Evolutionary conservation across 2,888 invertebrate species (phyloP).

Genomic region (Synanthedon myopaeformis): DNA sequence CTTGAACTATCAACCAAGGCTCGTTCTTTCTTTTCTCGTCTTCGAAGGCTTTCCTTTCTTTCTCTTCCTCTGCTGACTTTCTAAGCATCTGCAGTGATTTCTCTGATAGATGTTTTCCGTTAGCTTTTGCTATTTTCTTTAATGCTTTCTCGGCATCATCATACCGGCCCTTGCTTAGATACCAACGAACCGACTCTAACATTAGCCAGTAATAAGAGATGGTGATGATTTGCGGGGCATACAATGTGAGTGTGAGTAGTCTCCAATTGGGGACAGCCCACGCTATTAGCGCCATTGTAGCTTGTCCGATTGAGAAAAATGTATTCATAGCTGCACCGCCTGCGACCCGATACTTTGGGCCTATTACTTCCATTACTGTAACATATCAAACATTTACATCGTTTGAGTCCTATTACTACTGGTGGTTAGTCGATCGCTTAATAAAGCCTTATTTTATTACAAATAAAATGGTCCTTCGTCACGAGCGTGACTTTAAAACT

Average conservation of each 20-base stretch:
- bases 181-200: constrained; percentile 81
- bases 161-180: constrained; percentile 75
- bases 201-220: constrained; percentile 75
- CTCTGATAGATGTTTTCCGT: constrained; percentile 47
- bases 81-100: constrained; percentile 29
- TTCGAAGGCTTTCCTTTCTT: constrained; percentile 17
- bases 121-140: constrained; percentile 71
- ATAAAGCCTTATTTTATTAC: no score
- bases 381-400: constrained; percentile 2
- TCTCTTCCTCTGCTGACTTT: constrained; percentile 25
- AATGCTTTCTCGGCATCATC: constrained; percentile 74
- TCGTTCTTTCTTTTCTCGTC: constrained; percentile 18
- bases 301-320: constrained; percentile 78
- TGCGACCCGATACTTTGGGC: constrained; percentile 75
- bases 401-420: no score
- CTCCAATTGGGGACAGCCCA: constrained; percentile 79
- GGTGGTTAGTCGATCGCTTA: background rate
- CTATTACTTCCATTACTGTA: constrained; percentile 80
- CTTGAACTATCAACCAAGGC: constrained; percentile 38
- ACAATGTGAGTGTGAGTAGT: constrained; percentile 72
- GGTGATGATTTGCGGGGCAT: constrained; percentile 75
- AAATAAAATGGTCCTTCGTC: no score
- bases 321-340: constrained; percentile 76
- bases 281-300: constrained; percentile 74
- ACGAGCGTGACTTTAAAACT: constrained; percentile 11